phyloP scores from a whole-genome alignment of 2,888 invertebrate genomes.

The Limnephilus lunatus region DNA sequence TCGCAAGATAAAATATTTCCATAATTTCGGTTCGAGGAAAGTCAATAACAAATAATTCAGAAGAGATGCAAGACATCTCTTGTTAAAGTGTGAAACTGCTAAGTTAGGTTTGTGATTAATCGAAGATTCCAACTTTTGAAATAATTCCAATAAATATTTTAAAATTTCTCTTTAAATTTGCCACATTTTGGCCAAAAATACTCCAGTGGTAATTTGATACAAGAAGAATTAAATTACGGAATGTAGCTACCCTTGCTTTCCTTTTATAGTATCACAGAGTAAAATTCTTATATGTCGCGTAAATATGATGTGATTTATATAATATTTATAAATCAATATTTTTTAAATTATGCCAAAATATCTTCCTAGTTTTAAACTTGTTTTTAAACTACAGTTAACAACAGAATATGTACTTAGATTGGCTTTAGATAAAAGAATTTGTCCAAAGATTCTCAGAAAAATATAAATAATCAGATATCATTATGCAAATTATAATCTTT shows the following conservation, averaged over 20 bases:
- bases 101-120: too few relatives aligned
- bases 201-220: too few relatives aligned
- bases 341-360: neutral
- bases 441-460: neutral
- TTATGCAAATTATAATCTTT: neutral
- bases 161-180: too few relatives aligned
- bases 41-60: too few relatives aligned
- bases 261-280: neutral
- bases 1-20: too few relatives aligned
- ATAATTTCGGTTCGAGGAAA: too few relatives aligned
- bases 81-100: too few relatives aligned
- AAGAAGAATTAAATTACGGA: neutral
- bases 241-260: neutral
- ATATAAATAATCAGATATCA: neutral
- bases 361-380: neutral
- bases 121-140: too few relatives aligned
- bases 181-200: too few relatives aligned
- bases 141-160: too few relatives aligned
- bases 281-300: neutral
- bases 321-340: neutral
- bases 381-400: neutral
- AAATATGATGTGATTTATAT: too few relatives aligned
- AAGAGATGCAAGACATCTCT: too few relatives aligned
- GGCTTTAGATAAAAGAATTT: neutral
- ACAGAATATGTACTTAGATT: neutral